Evolutionary conservation across 2,888 invertebrate genomes (phyloP).

Genomic region (Leuctra nigra): DNA sequence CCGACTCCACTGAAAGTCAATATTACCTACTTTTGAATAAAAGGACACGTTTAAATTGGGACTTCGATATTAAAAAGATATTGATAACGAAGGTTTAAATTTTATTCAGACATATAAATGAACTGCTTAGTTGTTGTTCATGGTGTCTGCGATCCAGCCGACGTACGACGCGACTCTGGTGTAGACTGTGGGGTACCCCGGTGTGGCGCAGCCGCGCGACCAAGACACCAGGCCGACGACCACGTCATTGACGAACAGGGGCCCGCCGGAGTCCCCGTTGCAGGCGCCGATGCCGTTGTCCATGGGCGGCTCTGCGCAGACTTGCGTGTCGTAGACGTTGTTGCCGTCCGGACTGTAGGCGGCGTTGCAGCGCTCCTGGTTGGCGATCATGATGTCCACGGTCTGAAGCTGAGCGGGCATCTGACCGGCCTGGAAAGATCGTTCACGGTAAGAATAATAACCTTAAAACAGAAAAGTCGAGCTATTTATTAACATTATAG

Average conservation of each 20-base stretch:
- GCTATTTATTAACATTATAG: no score
- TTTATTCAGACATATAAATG: no score
- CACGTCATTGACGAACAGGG: slow-evolving; percentile 19
- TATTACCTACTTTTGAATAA: no score
- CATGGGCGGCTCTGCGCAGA: slow-evolving; percentile 21
- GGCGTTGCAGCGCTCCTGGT: slow-evolving; percentile 16
- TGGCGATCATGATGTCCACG: slow-evolving; percentile 17
- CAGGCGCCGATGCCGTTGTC: slow-evolving; percentile 20
- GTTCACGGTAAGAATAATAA: no score
- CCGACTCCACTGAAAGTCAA: no score
- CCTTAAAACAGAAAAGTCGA: no score
- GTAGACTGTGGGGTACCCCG: slow-evolving; percentile 25
- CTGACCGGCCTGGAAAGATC: no score
- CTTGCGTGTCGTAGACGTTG: slow-evolving; percentile 21
- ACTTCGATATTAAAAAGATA: no score
- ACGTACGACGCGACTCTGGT: slow-evolving; percentile 19
- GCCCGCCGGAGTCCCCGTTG: slow-evolving; percentile 27
- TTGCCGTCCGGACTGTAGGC: slow-evolving; percentile 19
- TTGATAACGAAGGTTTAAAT: no score
- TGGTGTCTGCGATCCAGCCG: slow-evolving; percentile 21
- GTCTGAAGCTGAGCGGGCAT: slow-evolving; percentile 17
- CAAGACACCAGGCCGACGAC: slow-evolving; percentile 26
- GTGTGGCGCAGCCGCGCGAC: slow-evolving; percentile 23
- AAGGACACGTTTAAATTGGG: no score
- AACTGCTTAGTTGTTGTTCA: no score